Evolutionary conservation across 2,888 invertebrate species (phyloP).

Genomic region (Itoplectis maculator): DNA sequence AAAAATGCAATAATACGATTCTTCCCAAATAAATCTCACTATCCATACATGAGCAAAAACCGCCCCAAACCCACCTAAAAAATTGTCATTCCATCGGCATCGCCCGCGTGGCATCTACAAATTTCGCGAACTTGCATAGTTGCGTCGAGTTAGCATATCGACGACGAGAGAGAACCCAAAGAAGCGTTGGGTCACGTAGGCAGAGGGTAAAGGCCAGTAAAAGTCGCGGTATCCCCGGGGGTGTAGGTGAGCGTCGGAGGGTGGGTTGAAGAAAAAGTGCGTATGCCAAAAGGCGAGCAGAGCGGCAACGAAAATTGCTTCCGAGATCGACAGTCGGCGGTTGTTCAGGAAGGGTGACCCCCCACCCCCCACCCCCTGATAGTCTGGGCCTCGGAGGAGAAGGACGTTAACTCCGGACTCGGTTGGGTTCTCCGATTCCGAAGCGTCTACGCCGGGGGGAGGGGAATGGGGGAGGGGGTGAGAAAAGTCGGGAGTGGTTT

Average conservation of each 20-base stretch:
- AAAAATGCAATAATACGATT: too few relatives aligned
- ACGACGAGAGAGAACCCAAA: neutral
- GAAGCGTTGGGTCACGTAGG: constrained; percentile 19
- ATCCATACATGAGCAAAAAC: too few relatives aligned
- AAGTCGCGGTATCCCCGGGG: constrained; percentile 1
- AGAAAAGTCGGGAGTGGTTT: constrained; percentile 49
- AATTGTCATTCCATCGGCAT: neutral
- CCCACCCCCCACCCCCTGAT: too few relatives aligned
- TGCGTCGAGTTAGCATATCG: neutral
- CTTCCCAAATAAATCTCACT: too few relatives aligned
- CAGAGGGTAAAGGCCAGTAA: neutral
- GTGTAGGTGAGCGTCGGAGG: neutral
- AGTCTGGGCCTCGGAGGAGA: constrained; percentile 38
- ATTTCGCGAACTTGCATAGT: neutral
- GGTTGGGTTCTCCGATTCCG: constrained; percentile 44
- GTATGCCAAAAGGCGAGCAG: constrained; percentile 57
- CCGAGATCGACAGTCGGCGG: constrained; percentile 54
- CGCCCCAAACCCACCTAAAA: too few relatives aligned
- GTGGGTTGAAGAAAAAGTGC: constrained; percentile 36
- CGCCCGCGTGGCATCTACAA: neutral
- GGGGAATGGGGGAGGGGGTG: constrained; percentile 18
- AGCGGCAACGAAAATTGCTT: constrained; percentile 63
- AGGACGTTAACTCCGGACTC: constrained; percentile 52
- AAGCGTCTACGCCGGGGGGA: constrained; percentile 20
- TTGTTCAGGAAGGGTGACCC: neutral